phyloP scores from a whole-genome alignment of 2,888 invertebrate genomes.

The Apeira syringaria region DNA sequence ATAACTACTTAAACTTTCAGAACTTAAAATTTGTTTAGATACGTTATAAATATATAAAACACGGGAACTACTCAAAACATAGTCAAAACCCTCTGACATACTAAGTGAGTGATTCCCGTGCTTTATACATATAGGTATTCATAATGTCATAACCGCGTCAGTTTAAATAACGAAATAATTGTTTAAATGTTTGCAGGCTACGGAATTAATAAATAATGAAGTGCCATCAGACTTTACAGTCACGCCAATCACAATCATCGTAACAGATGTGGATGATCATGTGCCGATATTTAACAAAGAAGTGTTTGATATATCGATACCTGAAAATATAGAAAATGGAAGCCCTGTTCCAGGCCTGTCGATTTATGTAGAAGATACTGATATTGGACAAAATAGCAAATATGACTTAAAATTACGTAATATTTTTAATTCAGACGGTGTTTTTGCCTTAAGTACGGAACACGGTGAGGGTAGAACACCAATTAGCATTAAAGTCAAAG shows the following conservation, averaged over 20 bases:
- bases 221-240: conserved; percentile 87
- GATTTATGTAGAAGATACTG: conserved; percentile 88
- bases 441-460: conserved; percentile 86
- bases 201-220: conserved; percentile 88
- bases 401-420: conserved; percentile 86
- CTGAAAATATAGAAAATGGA: conserved; percentile 89
- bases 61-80: no score
- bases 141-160: no score
- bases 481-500: conserved; percentile 87
- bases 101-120: no score
- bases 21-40: no score
- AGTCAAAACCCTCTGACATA: no score
- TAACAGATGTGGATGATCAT: conserved; percentile 91
- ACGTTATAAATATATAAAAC: no score
- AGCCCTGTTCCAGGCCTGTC: conserved; percentile 88
- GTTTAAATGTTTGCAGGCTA: conserved; percentile 87
- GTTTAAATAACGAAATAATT: no score
- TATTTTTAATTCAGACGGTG: conserved; percentile 81
- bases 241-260: conserved; percentile 89
- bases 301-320: conserved; percentile 87
- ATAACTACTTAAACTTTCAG: background rate
- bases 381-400: conserved; percentile 89
- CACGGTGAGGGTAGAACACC: conserved; percentile 89
- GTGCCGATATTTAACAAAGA: conserved; percentile 88
- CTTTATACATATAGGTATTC: no score